Base-by-base conservation (phyloP, 2,797 vertebrate species). In the Perodicticus potto region DNA sequence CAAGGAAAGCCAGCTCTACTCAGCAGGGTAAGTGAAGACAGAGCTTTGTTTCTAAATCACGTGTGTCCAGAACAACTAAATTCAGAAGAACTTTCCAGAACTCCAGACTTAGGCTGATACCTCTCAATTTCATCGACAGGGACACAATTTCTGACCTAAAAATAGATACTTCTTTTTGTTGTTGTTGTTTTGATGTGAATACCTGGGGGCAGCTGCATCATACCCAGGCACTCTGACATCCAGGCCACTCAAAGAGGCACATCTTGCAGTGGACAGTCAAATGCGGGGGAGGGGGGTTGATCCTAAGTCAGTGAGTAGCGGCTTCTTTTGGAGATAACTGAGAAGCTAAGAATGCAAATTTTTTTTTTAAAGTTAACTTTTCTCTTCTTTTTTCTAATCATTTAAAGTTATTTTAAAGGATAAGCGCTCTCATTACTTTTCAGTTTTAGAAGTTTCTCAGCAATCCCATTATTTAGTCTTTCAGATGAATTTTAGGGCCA, bases 401-500 rank as follows among this genome's bases (percentile, higher is more conserved):
- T 77, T 67, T 57, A 49, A 57, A 77, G 73, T 63, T 89, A 85
- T 29, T 19, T 25, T 40, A 67, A 86, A 91, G 77, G 63, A 70
- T 25, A 77, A 72, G 25, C 11, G 83, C 37, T 9, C 34, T 77
- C 55, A 72, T 53, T 76, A 20, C 32, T 63, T 82, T 70, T 63
- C 34, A 22, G 43, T 61, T 92, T 83, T 25, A 40, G 29, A 91
- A 91, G 11, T 53, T 32, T 89, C 81, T 45, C 49, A 76, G n/a
- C 49, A 43, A 37, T 34, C 8, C 67, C 61, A 19, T 69, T 63
- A 74, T 72, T 72, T n/a, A n/a, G 29, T 77, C 82, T 59, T 72
- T 86, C n/a, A 57, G 69, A 63, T 77, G 49, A 55, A 53, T 84
- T 94, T 96, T 84, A 81, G 32, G 84, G 34, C 74, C 43, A 14